Percentiles rank a stretch among this genome's conserved stretches.
These are phyloP conservation scores for Montipora capricornis DNA, from an alignment of 64 coral and sea anemone species.

Conservation along the genomic window DNA sequence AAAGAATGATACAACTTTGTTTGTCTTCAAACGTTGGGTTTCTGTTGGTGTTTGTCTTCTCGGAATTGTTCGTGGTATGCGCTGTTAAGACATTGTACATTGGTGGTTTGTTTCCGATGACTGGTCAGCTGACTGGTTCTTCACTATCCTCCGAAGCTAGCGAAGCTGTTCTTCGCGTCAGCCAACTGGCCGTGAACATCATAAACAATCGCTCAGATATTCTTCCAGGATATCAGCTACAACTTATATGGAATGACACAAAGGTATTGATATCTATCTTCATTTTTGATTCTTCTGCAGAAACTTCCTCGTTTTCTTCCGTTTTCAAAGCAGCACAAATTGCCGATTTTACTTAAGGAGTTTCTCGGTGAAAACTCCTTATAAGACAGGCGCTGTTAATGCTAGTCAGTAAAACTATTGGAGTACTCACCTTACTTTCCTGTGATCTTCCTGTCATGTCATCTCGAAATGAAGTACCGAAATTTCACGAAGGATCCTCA, in stretches of 20 bases:
- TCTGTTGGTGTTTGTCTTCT: background rate
- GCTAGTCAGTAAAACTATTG: background rate
- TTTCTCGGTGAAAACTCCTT: too few relatives aligned
- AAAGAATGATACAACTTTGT: constrained; percentile 22
- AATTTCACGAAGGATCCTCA: too few relatives aligned
- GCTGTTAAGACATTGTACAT: constrained; percentile 28
- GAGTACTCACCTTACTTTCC: background rate
- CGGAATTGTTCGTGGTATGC: background rate
- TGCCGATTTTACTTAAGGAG: too few relatives aligned
- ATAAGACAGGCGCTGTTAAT: too few relatives aligned
- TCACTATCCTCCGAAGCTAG: constrained; percentile 15
- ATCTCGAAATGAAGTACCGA: background rate
- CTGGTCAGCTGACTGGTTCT: background rate
- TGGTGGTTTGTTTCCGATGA: constrained; percentile 66
- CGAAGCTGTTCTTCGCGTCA: constrained; percentile 20
- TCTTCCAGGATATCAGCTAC: constrained; percentile 53
- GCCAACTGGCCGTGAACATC: constrained; percentile 64
- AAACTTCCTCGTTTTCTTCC: too few relatives aligned
- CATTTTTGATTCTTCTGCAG: background rate
- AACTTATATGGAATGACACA: constrained; percentile 66
- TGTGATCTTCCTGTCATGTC: background rate
- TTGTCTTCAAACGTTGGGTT: background rate
- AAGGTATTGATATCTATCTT: constrained; percentile 65
- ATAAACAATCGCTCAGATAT: constrained; percentile 69
- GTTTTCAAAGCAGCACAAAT: too few relatives aligned